phyloP scores from a whole-genome alignment of 2,113 vertebrate genomes.

The Pithys albifrons region DNA sequence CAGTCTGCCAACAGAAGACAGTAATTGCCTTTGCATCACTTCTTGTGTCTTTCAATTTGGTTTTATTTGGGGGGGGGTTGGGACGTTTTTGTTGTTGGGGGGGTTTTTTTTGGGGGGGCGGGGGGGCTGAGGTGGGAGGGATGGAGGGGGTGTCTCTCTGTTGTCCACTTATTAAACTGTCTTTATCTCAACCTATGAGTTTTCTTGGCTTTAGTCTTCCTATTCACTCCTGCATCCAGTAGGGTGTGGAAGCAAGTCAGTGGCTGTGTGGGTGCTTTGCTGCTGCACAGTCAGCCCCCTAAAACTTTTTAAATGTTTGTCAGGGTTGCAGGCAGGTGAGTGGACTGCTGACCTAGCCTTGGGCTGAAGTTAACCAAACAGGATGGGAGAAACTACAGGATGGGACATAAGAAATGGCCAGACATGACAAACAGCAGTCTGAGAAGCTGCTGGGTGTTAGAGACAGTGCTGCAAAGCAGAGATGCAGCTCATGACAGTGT shows the following conservation, averaged over 20 bases:
- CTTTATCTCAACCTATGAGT: not conserved
- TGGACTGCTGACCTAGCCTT: not conserved
- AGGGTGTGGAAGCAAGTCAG: not conserved
- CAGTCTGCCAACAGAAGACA: not conserved
- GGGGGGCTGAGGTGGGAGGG: no score
- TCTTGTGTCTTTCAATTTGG: not conserved
- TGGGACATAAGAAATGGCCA: not conserved
- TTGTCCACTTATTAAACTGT: not conserved
- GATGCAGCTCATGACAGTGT: not conserved
- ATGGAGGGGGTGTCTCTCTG: not conserved
- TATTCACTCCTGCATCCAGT: not conserved
- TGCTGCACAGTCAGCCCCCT: not conserved
- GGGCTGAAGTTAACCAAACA: not conserved
- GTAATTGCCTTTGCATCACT: not conserved
- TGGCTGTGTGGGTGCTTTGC: not conserved
- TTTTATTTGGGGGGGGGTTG: not conserved
- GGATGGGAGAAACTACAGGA: not conserved
- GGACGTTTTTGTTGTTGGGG: no score
- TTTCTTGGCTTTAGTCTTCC: not conserved
- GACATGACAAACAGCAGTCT: not conserved
- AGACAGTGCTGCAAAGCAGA: not conserved
- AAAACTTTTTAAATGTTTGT: not conserved
- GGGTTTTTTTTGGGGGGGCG: not conserved
- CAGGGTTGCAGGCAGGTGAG: not conserved
- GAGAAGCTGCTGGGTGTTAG: not conserved